Evolutionary conservation across 2,888 invertebrate species (phyloP), one percentile per base, ranked within the genome.

Genomic region (Amblyjoppa proteus): DNA sequence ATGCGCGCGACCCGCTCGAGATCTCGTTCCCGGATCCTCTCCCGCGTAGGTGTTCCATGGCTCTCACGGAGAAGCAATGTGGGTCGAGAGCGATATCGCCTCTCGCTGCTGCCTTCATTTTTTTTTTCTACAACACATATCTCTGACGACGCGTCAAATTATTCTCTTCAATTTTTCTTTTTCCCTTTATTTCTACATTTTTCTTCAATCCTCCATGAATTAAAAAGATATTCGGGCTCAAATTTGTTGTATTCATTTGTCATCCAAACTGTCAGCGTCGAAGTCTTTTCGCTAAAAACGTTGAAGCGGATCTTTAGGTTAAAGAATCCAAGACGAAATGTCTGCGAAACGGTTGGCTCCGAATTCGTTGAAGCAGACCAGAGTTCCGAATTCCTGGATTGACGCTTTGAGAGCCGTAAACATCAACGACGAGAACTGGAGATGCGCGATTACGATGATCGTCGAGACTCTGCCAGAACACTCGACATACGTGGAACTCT

Each of bases 341-440:
- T 51, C 74, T 1, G 16, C 53, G 13, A 85, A 75, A 49, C 45
- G 41, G 31, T 73, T 16, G 41, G 38, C 31, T 4, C n/a, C 81
- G 13, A 41, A 28, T 9, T 77, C 81, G 16, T 38, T 9, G 16
- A 81, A 81, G 51, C 79, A 49, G 58, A 76, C 49, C 6, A 83
- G 64, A 61, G 41, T 13, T 2, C 28, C 74, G 6, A 71, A 86
- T 31, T 78, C 87, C 16, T 91, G 91, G 88, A 76, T 73, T 0
- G 80, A 82, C 0, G 79, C 83, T 11, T 69, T 92, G 20, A 88
- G 91, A 4, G 79, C 87, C 3, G 66, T 90, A 20, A 76, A 34
- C 13, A 89, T 93, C 41, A 92, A 93, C 78, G 92, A 93, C 53
- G 89, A 91, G 51, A 80, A 87, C 3, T 93, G 93, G 92, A 88